phyloP scores from a whole-genome alignment of 2,888 invertebrate genomes.

The Diarsia mendica region DNA sequence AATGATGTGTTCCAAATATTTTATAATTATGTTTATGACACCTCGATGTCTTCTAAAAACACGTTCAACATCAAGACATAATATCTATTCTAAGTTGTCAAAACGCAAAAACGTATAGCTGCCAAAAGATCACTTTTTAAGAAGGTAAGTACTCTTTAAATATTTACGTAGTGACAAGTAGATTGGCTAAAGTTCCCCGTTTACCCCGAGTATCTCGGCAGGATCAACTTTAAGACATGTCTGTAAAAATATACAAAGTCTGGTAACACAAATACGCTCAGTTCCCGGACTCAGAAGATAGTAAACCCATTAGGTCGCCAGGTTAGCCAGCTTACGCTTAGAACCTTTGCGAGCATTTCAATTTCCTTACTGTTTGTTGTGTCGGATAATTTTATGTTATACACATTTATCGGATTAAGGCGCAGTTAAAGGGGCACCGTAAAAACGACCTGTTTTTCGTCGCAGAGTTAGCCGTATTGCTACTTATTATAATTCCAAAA shows the following conservation, averaged over 20 bases:
- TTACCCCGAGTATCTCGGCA: constrained; percentile 9
- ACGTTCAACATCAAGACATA: not conserved
- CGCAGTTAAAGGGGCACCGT: too few species aligned
- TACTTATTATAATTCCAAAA: too few species aligned
- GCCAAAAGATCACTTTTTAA: not conserved
- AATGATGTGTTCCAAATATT: not conserved
- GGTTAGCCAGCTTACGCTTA: constrained; percentile 55
- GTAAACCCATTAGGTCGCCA: constrained; percentile 59
- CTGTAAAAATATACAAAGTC: constrained; percentile 50
- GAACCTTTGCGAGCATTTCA: constrained; percentile 63
- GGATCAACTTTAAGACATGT: constrained; percentile 48
- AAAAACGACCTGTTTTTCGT: too few species aligned
- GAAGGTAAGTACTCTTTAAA: constrained; percentile 9
- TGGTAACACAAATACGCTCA: constrained; percentile 55
- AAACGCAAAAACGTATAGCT: not conserved
- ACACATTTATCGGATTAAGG: constrained; percentile 29
- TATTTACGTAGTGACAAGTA: constrained; percentile 31
- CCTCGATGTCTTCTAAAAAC: not conserved
- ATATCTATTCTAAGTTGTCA: not conserved
- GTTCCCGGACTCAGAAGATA: constrained; percentile 52
- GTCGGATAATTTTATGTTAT: constrained; percentile 23
- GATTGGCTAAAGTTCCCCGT: constrained; percentile 30
- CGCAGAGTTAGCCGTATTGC: too few species aligned
- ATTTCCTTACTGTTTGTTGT: constrained; percentile 58
- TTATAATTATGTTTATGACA: not conserved